Evolutionary conservation across 1,140 invertebrate genomes (phyloP).

Genomic region (Trypoxylus dichotomus): DNA sequence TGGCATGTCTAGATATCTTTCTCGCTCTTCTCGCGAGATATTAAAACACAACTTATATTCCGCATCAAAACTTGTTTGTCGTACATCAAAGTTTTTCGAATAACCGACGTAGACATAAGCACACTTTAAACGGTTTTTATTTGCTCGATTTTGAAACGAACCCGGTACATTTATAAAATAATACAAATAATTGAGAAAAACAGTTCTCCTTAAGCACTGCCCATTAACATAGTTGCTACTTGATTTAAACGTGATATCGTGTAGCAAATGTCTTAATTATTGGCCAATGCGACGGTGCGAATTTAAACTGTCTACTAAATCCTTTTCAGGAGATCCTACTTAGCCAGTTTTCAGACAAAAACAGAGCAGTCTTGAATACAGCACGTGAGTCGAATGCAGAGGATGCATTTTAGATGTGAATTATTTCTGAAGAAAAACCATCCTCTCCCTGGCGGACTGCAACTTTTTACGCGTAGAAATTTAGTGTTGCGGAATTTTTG

Average conservation of each 20-base stretch:
- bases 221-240: conserved; percentile 51
- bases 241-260: conserved; percentile 52
- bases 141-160: conserved; percentile 32
- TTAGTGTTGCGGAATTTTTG: conserved; percentile 28
- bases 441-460: conserved; percentile 33
- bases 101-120: conserved; percentile 40
- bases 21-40: conserved; percentile 26
- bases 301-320: conserved; percentile 52
- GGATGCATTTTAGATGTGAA: conserved; percentile 44
- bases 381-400: conserved; percentile 49
- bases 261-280: conserved; percentile 54
- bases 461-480: conserved; percentile 8
- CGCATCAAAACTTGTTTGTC: conserved; percentile 39
- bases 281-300: conserved; percentile 47
- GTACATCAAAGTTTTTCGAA: conserved; percentile 41
- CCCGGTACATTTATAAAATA: conserved; percentile 42
- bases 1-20: conserved; percentile 31
- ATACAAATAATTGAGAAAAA: conserved; percentile 46
- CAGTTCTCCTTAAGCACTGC: conserved; percentile 43
- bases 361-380: conserved; percentile 43
- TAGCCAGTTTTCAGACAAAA: conserved; percentile 44
- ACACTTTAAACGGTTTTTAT: conserved; percentile 37
- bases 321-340: conserved; percentile 49
- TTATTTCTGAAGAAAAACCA: conserved; percentile 47
- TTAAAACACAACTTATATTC: conserved; percentile 30